Evolutionary conservation across 2,113 vertebrate genomes (phyloP), one percentile per base, ranked within the genome.

Genomic region (Onychostruthus taczanowskii): DNA sequence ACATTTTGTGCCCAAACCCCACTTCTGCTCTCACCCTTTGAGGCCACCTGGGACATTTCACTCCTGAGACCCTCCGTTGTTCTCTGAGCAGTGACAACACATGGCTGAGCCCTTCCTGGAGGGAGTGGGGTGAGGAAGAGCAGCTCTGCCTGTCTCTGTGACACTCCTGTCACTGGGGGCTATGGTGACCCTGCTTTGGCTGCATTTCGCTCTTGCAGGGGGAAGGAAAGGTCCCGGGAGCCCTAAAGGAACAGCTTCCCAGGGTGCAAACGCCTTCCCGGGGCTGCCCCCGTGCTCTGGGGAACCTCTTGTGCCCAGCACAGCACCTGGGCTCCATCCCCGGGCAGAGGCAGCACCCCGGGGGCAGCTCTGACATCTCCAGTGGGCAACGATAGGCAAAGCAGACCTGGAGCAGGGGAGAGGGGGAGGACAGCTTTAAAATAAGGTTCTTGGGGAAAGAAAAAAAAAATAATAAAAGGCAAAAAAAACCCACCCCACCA

Each of bases 281-380:
- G 37, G 21, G 4, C 58, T 52, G 70, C 15, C 3, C 16, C 13
- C 0, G 0, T 15, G 39, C 26, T 27, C 16, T 0, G 3, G n/a
- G 24, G 78, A 77, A 2, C 16, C 11, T 53, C 33, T 35, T 5
- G 26, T 1, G 10, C 10, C 59, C 80, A 46, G 18, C 27, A 33
- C 1, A 64, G 52, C 33, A 3, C 43, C 13, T 9, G 28, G 47
- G 24, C 52, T 47, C 59, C 44, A 8, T 44, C 19, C 17, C 23
- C 11, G 18, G 53, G 18, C 19, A 50, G 27, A 56, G 24, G 13
- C 27, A 16, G 23, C 35, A 46, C 16, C 24, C 68, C 59, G 7
- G 72, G 67, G 9, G 19, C 66, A 43, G 9, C 58, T 37, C 47
- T 21, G 44, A 31, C 44, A 47, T 73, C 85, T 63, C 84, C 5